Percentiles rank a stretch among this genome's conserved stretches.
Conservation (phyloP, 2,113 vertebrate species). For the Chrysemys picta region DNA sequence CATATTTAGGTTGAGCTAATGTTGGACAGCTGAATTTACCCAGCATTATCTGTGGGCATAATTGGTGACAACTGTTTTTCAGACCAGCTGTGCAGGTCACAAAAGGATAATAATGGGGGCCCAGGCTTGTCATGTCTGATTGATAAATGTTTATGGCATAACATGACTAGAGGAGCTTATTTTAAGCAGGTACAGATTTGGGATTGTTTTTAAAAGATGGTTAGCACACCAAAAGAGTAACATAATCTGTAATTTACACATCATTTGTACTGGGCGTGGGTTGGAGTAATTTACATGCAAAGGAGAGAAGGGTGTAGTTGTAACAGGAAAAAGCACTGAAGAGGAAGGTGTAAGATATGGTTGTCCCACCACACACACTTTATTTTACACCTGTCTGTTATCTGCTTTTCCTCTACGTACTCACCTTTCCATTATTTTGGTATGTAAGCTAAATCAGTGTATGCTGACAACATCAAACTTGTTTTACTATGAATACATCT, state of each 20-base stretch:
- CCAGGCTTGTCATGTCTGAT: conserved; percentile 76
- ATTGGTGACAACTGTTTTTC: conserved; percentile 86
- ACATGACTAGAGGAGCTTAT: conserved; percentile 71
- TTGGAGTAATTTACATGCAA: not conserved
- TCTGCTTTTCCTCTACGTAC: conserved; percentile 57
- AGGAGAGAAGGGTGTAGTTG: conserved; percentile 36
- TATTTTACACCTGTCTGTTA: conserved; percentile 53
- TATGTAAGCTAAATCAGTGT: conserved; percentile 24
- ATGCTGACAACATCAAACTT: conserved; percentile 39
- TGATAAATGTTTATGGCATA: conserved; percentile 84
- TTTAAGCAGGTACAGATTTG: conserved; percentile 85
- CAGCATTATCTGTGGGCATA: conserved; percentile 84
- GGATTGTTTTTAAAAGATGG: not conserved
- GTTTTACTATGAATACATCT: conserved; percentile 24
- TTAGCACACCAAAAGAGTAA: not conserved
- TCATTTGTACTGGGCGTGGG: not conserved
- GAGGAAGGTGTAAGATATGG: conserved; percentile 58
- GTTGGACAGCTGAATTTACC: conserved; percentile 82
- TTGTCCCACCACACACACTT: conserved; percentile 25
- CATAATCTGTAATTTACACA: not conserved
- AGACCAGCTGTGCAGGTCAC: conserved; percentile 82
- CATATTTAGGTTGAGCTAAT: conserved; percentile 88
- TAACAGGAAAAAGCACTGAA: conserved; percentile 47
- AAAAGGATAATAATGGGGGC: conserved; percentile 79
- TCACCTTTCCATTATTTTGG: conserved; percentile 60